Percentiles rank a stretch among this genome's conserved stretches.
Conservation (phyloP, 2,888 invertebrate genomes). For the Torymus tubicola region DNA sequence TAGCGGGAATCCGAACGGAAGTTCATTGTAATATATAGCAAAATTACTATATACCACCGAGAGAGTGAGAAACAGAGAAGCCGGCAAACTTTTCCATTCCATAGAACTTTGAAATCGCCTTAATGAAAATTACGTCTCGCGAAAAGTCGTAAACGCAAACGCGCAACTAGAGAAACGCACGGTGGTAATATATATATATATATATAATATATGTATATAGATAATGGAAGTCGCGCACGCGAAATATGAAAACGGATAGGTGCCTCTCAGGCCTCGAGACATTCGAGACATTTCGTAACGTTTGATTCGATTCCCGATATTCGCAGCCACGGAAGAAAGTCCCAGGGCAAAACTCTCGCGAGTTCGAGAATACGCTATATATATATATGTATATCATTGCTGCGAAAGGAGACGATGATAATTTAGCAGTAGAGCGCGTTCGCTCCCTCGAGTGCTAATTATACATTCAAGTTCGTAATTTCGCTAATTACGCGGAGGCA, state of each 20-base stretch:
- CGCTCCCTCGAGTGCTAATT: constrained; percentile 11
- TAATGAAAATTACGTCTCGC: constrained; percentile 23
- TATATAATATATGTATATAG: too few species aligned
- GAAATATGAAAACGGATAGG: neutral
- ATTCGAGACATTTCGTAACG: neutral
- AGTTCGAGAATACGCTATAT: too few species aligned
- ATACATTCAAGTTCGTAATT: constrained; percentile 36
- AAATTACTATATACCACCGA: too few species aligned
- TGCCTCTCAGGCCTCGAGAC: constrained; percentile 1
- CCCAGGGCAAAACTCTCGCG: too few species aligned
- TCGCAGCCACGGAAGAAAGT: neutral
- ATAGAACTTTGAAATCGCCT: neutral
- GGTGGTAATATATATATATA: too few species aligned
- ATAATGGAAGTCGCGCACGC: constrained; percentile 24
- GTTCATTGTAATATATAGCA: too few species aligned
- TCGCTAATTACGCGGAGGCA: constrained; percentile 17
- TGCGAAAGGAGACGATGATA: neutral
- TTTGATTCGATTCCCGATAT: constrained; percentile 41
- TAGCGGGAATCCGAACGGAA: too few species aligned
- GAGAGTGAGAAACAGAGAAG: too few species aligned
- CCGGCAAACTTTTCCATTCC: too few species aligned
- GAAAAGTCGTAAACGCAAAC: constrained; percentile 18
- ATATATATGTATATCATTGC: too few species aligned
- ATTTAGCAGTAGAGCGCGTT: neutral
- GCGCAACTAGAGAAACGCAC: neutral